Conservation (phyloP, 2,113 vertebrate species). For the Pongo pygmaeus region DNA sequence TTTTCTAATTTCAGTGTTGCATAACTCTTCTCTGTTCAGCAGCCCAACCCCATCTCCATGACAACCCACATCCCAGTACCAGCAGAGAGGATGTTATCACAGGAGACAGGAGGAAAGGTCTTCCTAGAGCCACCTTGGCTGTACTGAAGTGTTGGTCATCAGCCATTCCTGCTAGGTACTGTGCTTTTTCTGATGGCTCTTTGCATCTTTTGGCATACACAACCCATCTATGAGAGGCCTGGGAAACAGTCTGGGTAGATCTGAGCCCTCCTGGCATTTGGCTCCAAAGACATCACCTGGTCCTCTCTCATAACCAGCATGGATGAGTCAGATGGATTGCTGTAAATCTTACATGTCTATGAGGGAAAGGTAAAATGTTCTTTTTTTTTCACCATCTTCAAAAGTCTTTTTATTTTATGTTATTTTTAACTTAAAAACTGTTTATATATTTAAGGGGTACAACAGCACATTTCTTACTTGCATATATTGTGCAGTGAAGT, state of each 20-base stretch:
- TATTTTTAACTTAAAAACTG: not conserved
- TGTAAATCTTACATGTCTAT: not conserved
- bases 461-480: not conserved
- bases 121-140: not conserved
- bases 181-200: not conserved
- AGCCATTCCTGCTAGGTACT: fast-evolving
- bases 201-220: not conserved
- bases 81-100: not conserved
- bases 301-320: not conserved
- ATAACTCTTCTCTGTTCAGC: not conserved
- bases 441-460: not conserved
- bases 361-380: not conserved
- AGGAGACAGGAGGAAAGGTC: not conserved
- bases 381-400: not conserved
- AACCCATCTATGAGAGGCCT: not conserved
- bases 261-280: not conserved
- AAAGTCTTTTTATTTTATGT: not conserved
- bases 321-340: not conserved
- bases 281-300: not conserved
- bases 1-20: not conserved
- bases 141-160: not conserved
- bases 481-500: not conserved
- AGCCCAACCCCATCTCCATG: not conserved
- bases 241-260: not conserved
- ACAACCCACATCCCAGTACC: not conserved